Conservation (phyloP, 2,888 invertebrate genomes). For the Aporophyla nigra region DNA sequence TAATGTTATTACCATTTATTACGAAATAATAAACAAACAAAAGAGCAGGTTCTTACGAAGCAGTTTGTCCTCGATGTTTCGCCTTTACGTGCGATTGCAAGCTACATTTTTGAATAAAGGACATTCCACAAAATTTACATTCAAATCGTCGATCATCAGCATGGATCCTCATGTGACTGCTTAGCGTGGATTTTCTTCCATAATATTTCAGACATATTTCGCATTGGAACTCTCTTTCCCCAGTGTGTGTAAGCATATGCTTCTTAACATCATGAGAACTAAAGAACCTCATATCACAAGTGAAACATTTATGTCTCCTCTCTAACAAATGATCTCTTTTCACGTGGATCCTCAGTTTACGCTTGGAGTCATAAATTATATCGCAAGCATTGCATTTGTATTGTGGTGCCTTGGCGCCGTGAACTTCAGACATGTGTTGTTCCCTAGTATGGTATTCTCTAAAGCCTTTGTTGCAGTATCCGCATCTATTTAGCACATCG, state of each 20-base stretch:
- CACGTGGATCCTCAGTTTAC: constrained; percentile 39
- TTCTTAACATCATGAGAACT: constrained; percentile 73
- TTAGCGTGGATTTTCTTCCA: constrained; percentile 75
- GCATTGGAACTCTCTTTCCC: constrained; percentile 81
- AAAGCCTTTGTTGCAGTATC: constrained; percentile 73
- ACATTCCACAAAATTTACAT: constrained; percentile 67
- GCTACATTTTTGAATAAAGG: constrained; percentile 72
- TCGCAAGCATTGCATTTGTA: constrained; percentile 56
- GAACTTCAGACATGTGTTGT: constrained; percentile 34
- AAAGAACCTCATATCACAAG: constrained; percentile 67
- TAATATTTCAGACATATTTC: constrained; percentile 77
- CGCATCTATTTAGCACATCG: constrained; percentile 66
- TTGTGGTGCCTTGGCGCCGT: constrained; percentile 13
- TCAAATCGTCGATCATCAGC: constrained; percentile 68
- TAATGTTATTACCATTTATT: background rate
- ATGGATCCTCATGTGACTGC: constrained; percentile 78
- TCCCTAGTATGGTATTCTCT: constrained; percentile 43
- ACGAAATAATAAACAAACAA: background rate
- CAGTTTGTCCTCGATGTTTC: constrained; percentile 66
- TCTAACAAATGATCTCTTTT: constrained; percentile 68
- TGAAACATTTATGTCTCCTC: constrained; percentile 68
- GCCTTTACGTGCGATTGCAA: constrained; percentile 71
- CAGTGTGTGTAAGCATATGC: constrained; percentile 84
- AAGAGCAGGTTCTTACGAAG: background rate
- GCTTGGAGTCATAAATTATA: constrained; percentile 34